phyloP scores from a whole-genome alignment of 2,113 vertebrate genomes.

The Pica pica region DNA sequence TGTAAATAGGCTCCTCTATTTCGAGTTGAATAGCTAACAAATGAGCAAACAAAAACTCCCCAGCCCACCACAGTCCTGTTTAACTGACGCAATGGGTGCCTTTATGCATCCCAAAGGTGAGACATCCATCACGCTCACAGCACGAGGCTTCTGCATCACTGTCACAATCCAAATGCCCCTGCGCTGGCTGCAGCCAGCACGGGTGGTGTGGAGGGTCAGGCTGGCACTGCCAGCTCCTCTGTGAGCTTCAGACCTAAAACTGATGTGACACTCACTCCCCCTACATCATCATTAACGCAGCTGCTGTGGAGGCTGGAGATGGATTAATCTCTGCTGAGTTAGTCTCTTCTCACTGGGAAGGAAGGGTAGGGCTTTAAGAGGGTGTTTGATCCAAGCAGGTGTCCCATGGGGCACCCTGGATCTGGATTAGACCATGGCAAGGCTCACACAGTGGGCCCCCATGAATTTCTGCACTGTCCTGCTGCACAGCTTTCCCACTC shows the following conservation, averaged over 20 bases:
- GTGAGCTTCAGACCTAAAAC: not conserved
- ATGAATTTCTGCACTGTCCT: not conserved
- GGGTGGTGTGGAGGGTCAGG: not conserved
- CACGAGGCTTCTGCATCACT: not conserved
- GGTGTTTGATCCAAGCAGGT: not conserved
- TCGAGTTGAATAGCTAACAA: constrained; percentile 30
- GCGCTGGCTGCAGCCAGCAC: not conserved
- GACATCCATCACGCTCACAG: not conserved
- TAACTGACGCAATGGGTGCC: not conserved
- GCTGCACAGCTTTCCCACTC: not conserved
- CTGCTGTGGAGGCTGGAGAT: not conserved
- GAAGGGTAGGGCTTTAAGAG: fast-evolving
- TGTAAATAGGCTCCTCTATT: not conserved
- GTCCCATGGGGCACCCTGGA: not conserved
- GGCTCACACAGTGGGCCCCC: not conserved
- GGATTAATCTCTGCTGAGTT: not conserved
- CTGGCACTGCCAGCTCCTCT: not conserved
- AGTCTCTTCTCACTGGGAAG: not conserved
- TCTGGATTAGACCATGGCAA: not conserved
- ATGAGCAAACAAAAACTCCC: constrained; percentile 36
- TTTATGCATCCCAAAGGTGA: constrained; percentile 4
- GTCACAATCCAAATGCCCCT: not conserved
- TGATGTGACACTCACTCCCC: not conserved
- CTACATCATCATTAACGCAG: not conserved
- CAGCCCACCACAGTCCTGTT: not conserved